phyloP scores from a whole-genome alignment of 1,140 invertebrate genomes.

The Kradibia gibbosae region DNA sequence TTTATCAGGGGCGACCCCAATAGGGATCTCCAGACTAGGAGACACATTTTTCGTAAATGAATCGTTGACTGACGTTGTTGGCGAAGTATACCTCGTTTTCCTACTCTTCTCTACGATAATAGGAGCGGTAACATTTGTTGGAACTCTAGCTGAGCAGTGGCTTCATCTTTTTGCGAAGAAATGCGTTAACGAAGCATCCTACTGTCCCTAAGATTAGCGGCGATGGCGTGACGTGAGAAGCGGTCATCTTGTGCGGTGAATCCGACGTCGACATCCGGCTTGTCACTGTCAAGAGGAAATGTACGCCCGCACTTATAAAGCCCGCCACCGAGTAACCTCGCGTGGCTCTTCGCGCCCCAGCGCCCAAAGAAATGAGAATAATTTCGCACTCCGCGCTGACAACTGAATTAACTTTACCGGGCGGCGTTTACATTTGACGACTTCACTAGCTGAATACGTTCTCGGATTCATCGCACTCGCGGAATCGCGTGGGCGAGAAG shows the following conservation, averaged over 20 bases:
- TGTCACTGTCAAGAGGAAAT: neutral
- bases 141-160: too few relatives aligned
- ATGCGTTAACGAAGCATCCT: constrained; percentile 16
- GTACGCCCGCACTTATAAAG: constrained; percentile 6
- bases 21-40: too few relatives aligned
- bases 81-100: too few relatives aligned
- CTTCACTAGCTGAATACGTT: neutral
- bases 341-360: neutral
- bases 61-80: too few relatives aligned
- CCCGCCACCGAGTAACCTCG: neutral
- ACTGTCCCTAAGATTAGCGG: constrained; percentile 11
- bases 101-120: too few relatives aligned
- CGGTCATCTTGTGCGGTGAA: constrained; percentile 25
- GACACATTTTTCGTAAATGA: too few relatives aligned
- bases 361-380: constrained; percentile 49
- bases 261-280: constrained; percentile 41
- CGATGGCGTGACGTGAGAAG: constrained; percentile 1
- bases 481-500: neutral
- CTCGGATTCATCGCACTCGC: too few relatives aligned
- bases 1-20: neutral
- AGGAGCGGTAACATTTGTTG: too few relatives aligned
- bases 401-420: constrained; percentile 63
- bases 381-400: constrained; percentile 54
- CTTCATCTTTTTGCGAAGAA: constrained; percentile 1
- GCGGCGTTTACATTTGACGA: neutral